Percentiles rank a stretch among this genome's conserved stretches.
Evolutionary conservation across 2,888 invertebrate species (phyloP).

Genomic region (Cheilosia variabilis): DNA sequence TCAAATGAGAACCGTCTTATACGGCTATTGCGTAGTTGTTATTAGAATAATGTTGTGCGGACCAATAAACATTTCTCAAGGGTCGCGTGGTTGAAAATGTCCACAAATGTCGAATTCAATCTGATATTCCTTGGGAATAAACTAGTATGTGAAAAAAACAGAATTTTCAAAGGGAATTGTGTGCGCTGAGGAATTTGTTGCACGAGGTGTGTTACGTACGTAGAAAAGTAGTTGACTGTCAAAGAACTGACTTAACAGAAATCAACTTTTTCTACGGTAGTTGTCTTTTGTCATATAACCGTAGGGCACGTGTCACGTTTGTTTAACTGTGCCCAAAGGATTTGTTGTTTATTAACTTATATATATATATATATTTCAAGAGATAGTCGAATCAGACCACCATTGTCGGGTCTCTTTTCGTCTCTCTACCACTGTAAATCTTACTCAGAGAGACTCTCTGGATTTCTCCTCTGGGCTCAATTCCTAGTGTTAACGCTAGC

Average conservation of each 20-base stretch:
- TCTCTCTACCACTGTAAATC: no score
- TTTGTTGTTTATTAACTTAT: no score
- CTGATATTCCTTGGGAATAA: slow-evolving; percentile 28
- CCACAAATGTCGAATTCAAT: slow-evolving; percentile 6
- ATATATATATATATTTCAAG: no score
- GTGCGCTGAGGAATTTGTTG: slow-evolving; percentile 1
- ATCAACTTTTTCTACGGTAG: no score
- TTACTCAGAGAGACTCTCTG: no score
- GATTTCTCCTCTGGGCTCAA: no score
- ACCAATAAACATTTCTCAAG: slow-evolving; percentile 2
- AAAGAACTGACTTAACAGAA: neutral
- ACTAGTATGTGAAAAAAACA: neutral
- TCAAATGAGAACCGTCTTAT: neutral
- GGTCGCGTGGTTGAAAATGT: slow-evolving; percentile 23
- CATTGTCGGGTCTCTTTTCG: no score
- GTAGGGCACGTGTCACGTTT: no score
- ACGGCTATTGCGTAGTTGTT: slow-evolving; percentile 1
- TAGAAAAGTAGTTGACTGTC: neutral
- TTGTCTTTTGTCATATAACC: no score
- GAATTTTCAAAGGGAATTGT: neutral
- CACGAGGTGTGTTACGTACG: slow-evolving; percentile 2
- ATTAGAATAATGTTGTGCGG: neutral
- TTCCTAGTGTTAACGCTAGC: no score
- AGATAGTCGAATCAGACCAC: no score
- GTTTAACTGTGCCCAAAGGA: no score